Evolutionary conservation across 2,113 vertebrate species (phyloP), one percentile per base, ranked within the genome.

Genomic region (Agapornis roseicollis): DNA sequence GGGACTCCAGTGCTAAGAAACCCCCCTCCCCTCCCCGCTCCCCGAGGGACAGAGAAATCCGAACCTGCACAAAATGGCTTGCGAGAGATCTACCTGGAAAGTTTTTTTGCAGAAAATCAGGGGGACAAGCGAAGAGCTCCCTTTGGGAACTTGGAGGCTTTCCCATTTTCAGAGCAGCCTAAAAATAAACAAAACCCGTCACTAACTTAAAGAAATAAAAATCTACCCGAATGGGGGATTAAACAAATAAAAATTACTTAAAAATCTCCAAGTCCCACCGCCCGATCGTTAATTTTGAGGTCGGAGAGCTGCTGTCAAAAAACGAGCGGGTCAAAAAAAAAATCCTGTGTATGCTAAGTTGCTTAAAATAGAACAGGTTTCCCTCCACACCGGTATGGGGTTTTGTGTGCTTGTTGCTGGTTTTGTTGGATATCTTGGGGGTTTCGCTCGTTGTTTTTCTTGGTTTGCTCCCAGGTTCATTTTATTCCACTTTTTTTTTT

Each of bases 101-200:
- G 97, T 96, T 97, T 96, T 84, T 92, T 73, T 73, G 69, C 92
- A 87, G 96, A 97, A 96, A 96, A 96, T 95, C 50, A 60, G 63
- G 72, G 77, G 88, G 52, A 89, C 73, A 60, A 93, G 70, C 5
- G 8, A 68, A 47, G 78, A 89, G 65, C 84, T 95, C 93, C 91
- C 87, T 97, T 93, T 92, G 81, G 91, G 96, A 97, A 85, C 97
- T 97, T 89, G 47, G 49, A 88, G 61, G 61, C 91, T 96, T 86
- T 81, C 65, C 56, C 44, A 20, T 80, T 96, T 93, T 88, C 94
- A 88, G 90, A 71, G 29, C 71, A 93, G 63, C 52, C 39, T 58
- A 69, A 71, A 87, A 42, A 5, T 37, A 39, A 85, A 69, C 24
- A 49, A 93, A 92, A 16, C 11, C 35, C 13, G 25, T 28, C 13